A percentile compares a stretch with the other conserved stretches of the same genome.
These are phyloP conservation scores for Zeus faber DNA, from an alignment of 2,113 vertebrate genomes.

Conservation along the genomic window DNA sequence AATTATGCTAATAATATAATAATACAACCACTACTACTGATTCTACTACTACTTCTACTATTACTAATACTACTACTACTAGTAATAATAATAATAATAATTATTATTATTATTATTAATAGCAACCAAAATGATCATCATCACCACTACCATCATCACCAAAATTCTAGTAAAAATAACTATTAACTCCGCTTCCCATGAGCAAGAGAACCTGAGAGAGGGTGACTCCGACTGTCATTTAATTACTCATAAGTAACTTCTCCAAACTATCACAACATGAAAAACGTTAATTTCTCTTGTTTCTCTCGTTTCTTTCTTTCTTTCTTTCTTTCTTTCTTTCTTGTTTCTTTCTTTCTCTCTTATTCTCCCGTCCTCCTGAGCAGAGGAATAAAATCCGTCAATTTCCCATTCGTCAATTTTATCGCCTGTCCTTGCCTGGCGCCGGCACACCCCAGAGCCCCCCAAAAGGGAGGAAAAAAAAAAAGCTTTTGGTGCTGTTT, in stretches of 20 bases:
- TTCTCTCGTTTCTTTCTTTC: conserved; percentile 76
- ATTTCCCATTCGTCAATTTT: conserved; percentile 86
- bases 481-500: conserved; percentile 81
- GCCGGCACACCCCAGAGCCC: conserved; percentile 76
- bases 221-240: not conserved
- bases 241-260: conserved; percentile 64
- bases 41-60: too few species aligned
- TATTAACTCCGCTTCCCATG: too few species aligned
- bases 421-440: conserved; percentile 80
- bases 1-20: too few species aligned
- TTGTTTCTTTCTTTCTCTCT: conserved; percentile 70
- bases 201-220: too few species aligned
- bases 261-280: conserved; percentile 51
- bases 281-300: too few species aligned
- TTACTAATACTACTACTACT: too few species aligned
- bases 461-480: conserved; percentile 80
- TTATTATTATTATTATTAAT: too few species aligned
- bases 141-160: too few species aligned
- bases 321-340: conserved; percentile 50
- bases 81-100: too few species aligned
- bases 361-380: conserved; percentile 52
- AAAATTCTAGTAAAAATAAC: too few species aligned
- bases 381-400: conserved; percentile 85
- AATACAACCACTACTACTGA: too few species aligned
- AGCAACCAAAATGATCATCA: too few species aligned